Base-by-base conservation (phyloP, 2,113 vertebrate species). In the Chionodraco myersi region DNA sequence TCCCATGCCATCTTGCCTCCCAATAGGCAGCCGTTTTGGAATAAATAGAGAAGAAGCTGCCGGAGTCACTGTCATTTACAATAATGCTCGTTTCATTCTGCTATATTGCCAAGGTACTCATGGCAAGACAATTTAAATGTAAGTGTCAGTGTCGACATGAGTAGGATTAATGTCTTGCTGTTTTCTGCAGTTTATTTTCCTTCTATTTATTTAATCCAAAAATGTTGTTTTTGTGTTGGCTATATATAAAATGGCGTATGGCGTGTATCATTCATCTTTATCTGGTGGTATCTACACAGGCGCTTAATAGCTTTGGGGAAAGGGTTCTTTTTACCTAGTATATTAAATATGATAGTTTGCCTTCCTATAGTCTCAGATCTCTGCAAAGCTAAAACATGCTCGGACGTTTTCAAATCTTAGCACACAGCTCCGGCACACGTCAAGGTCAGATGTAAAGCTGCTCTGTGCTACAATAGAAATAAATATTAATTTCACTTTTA, bases 1-100 rank as follows among this genome's bases (percentile, higher is more conserved):
- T 90, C 85, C 74, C 87, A 90, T 72, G 84, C 80, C 66, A 45
- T 78, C 87, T 61, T 75, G 58, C 91, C 86, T 75, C 76, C 30
- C 63, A 76, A 67, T 14, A 77, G 74, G 88, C 58, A 7, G 72
- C 84, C 84, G 84, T 89, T 90, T 82, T 85, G 73, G 61, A 58
- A 34, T 18, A 72, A 86, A 82, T n/a, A 68, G 64, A 79, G 69
- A 18, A 60, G 67, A 76, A 72, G 82, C 77, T 48, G 52, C 53
- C 61, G 68, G 80, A 44, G 77, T 44, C 30, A 72, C 48, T 6
- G 14, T 45, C 47, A 48, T 64, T 51, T 53, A 36, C 41, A 80
- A 26, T 64, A 52, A 60, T 62, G 26, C 34, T 58, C 34, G 57
- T 73, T 81, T 82, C 16, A 73, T 74, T 66, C 45, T 23, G 23